A percentile compares a stretch with the other conserved stretches of the same genome.
These are phyloP conservation scores for Dysmachus trigonus DNA, from an alignment of 2,888 invertebrate species.

Conservation along the genomic window DNA sequence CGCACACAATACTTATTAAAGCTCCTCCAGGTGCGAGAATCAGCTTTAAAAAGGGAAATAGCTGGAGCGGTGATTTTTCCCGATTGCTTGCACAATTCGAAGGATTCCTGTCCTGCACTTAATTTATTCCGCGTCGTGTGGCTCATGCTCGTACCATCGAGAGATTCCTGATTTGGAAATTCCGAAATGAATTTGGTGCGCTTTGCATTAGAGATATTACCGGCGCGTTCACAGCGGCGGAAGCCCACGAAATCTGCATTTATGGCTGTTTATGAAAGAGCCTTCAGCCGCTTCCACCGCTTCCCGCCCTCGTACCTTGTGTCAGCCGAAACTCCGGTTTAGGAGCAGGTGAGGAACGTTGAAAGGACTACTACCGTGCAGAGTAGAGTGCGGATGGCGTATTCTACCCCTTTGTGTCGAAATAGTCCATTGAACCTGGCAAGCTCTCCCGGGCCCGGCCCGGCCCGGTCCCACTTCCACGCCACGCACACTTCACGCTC, in stretches of 20 bases:
- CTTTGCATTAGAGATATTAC: slow-evolving; percentile 4
- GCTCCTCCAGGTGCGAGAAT: background rate
- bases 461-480: background rate
- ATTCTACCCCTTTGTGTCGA: slow-evolving; percentile 25
- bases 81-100: background rate
- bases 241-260: slow-evolving; percentile 37
- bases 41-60: background rate
- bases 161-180: background rate
- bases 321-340: background rate
- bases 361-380: slow-evolving; percentile 16
- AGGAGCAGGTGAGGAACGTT: slow-evolving; percentile 10
- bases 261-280: slow-evolving; percentile 29
- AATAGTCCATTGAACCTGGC: slow-evolving; percentile 27
- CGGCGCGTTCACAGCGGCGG: slow-evolving; percentile 16
- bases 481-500: slow-evolving; percentile 34
- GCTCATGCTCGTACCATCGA: background rate
- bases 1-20: background rate
- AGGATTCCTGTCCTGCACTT: background rate
- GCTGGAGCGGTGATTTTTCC: background rate
- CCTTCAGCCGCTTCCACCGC: background rate
- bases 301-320: background rate
- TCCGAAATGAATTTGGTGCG: slow-evolving; percentile 16
- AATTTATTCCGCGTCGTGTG: background rate
- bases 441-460: background rate
- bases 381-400: slow-evolving; percentile 10